These are phyloP conservation scores for Brachionus plicatilis DNA, from an alignment of 1,140 invertebrate species.

Conservation along the genomic window DNA sequence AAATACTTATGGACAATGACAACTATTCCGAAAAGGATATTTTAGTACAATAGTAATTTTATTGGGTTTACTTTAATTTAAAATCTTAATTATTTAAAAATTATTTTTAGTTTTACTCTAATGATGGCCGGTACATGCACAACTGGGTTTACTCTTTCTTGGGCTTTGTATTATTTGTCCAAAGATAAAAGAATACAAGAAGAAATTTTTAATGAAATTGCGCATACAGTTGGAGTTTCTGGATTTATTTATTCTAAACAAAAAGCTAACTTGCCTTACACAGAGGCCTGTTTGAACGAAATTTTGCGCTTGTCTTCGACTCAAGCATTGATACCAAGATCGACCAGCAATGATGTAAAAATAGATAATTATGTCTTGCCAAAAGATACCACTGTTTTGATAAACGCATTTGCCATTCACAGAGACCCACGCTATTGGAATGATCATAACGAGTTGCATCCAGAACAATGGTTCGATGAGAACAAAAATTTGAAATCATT, in stretches of 20 bases:
- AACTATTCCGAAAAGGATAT: conserved; percentile 28
- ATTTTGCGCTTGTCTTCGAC: conserved; percentile 36
- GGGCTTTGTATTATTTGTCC: conserved; percentile 24
- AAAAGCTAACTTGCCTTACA: neutral
- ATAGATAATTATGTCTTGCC: neutral
- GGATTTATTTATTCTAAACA: neutral
- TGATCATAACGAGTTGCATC: neutral
- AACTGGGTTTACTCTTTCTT: conserved; percentile 24
- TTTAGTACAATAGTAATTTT: conserved; percentile 32
- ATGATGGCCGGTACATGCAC: conserved; percentile 34
- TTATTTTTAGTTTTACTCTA: neutral
- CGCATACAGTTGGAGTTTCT: neutral
- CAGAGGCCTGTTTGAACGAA: conserved; percentile 36
- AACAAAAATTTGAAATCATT: conserved; percentile 26
- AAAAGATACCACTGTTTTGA: conserved; percentile 11
- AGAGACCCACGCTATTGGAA: conserved; percentile 4
- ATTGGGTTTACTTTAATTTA: neutral
- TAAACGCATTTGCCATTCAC: conserved; percentile 23
- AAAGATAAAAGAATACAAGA: neutral
- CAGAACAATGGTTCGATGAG: conserved; percentile 23
- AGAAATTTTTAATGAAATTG: conserved; percentile 25
- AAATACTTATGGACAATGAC: neutral
- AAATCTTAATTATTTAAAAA: neutral
- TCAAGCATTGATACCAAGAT: conserved; percentile 22
- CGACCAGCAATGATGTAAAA: neutral